A percentile compares a stretch with the other conserved stretches of the same genome.
These are phyloP conservation scores for Cygnus buccinator DNA, from an alignment of 2,113 vertebrate genomes.

Conservation along the genomic window DNA sequence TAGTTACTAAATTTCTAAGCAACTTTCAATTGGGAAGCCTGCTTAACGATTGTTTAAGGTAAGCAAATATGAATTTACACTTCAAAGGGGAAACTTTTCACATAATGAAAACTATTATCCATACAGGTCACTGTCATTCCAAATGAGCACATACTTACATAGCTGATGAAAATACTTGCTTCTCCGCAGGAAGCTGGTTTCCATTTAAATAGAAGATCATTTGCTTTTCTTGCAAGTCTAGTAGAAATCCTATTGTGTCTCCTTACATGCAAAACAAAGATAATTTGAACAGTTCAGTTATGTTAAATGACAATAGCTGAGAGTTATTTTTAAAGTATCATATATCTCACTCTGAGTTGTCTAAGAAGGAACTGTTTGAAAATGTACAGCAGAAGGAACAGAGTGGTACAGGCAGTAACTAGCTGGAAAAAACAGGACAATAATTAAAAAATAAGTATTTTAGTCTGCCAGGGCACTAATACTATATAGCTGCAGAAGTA, in stretches of 20 bases:
- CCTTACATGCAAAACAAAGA: constrained; percentile 78
- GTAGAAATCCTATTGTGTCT: constrained; percentile 95
- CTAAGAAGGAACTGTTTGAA: background rate
- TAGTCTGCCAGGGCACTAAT: background rate
- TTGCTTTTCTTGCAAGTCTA: constrained; percentile 98
- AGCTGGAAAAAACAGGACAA: background rate
- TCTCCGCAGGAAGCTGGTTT: constrained; percentile 95
- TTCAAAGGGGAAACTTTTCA: background rate
- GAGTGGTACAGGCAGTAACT: background rate
- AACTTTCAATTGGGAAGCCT: background rate
- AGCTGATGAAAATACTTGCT: constrained; percentile 97
- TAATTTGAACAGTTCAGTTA: constrained; percentile 11
- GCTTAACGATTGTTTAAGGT: background rate
- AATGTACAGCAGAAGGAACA: background rate
- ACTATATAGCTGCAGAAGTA: background rate
- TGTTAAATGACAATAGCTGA: background rate
- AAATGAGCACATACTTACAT: constrained; percentile 82
- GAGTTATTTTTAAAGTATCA: background rate
- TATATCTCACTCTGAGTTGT: background rate
- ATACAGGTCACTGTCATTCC: background rate
- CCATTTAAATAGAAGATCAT: constrained; percentile 99
- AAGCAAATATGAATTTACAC: background rate
- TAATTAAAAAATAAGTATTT: background rate
- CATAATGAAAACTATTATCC: background rate
- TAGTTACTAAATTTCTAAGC: background rate